These are phyloP conservation scores for Masnerella sp. DNA, from an alignment of 2,888 invertebrate genomes.

Conservation along the genomic window DNA sequence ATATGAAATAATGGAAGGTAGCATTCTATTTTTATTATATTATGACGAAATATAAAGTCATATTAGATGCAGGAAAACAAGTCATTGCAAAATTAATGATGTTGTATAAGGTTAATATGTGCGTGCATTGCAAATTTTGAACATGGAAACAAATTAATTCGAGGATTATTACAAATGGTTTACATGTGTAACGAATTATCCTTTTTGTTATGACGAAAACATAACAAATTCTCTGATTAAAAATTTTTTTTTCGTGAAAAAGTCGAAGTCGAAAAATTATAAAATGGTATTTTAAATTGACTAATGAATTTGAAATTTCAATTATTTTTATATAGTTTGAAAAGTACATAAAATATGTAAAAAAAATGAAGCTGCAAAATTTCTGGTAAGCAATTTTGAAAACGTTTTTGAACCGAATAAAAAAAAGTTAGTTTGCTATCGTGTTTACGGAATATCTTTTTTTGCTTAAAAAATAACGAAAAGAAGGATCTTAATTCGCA, in stretches of 20 bases:
- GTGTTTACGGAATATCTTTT: conserved; percentile 49
- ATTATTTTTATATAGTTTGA: background rate
- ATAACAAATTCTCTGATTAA: too few relatives aligned
- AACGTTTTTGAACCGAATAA: conserved; percentile 13
- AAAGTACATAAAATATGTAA: too few relatives aligned
- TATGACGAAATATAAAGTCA: conserved; percentile 48
- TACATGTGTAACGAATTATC: too few relatives aligned
- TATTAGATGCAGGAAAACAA: conserved; percentile 50
- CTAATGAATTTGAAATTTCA: background rate
- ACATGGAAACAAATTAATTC: conserved; percentile 20
- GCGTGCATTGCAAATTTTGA: conserved; percentile 12
- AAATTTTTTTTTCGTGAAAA: too few relatives aligned
- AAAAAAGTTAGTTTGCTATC: conserved; percentile 49
- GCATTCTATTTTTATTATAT: conserved; percentile 54
- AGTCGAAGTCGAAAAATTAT: too few relatives aligned
- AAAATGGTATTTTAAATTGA: too few relatives aligned
- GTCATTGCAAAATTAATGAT: conserved; percentile 46
- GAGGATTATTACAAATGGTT: too few relatives aligned
- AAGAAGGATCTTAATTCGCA: conserved; percentile 55
- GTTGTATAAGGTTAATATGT: conserved; percentile 39
- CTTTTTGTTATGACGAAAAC: too few relatives aligned
- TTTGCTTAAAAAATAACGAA: conserved; percentile 40
- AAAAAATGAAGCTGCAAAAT: too few relatives aligned
- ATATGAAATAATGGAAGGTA: conserved; percentile 51
- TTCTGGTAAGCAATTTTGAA: background rate